These are phyloP conservation scores for Acrocephalus kingi DNA, from an alignment of 2,113 vertebrate species.

Conservation along the genomic window DNA sequence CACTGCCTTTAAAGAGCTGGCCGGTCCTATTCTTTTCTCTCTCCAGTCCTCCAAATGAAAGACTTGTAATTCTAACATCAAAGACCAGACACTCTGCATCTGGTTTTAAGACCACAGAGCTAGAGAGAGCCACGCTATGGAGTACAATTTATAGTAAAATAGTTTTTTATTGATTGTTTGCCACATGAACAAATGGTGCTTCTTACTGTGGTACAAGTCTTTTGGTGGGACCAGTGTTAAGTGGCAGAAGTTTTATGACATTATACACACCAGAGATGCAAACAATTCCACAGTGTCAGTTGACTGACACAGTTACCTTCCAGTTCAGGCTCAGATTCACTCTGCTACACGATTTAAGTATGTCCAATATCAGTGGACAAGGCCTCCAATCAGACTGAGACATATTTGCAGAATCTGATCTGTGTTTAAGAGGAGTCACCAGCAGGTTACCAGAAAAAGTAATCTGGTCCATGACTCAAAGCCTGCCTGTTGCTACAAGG, in stretches of 20 bases:
- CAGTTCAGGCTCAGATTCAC: background rate
- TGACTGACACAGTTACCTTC: background rate
- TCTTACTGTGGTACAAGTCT: background rate
- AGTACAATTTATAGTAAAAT: background rate
- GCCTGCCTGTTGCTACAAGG: background rate
- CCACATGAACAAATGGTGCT: background rate
- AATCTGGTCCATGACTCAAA: background rate
- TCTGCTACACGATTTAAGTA: background rate
- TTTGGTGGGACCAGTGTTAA: fast-evolving
- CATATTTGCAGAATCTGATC: background rate
- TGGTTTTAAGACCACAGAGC: background rate
- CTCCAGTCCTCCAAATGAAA: background rate
- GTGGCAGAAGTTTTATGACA: background rate
- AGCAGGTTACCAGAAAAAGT: background rate
- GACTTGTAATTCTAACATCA: background rate
- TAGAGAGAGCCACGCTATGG: background rate
- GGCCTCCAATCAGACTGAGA: background rate
- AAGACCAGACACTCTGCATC: background rate
- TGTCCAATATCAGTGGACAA: background rate
- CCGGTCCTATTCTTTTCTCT: background rate
- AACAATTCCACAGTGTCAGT: background rate
- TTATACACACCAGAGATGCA: background rate
- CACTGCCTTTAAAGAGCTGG: background rate
- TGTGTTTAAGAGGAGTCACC: background rate
- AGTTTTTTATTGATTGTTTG: background rate